Evolutionary conservation across 2,888 invertebrate species (phyloP), one percentile per base, ranked within the genome.

Genomic region (Glaucopsyche alexis): DNA sequence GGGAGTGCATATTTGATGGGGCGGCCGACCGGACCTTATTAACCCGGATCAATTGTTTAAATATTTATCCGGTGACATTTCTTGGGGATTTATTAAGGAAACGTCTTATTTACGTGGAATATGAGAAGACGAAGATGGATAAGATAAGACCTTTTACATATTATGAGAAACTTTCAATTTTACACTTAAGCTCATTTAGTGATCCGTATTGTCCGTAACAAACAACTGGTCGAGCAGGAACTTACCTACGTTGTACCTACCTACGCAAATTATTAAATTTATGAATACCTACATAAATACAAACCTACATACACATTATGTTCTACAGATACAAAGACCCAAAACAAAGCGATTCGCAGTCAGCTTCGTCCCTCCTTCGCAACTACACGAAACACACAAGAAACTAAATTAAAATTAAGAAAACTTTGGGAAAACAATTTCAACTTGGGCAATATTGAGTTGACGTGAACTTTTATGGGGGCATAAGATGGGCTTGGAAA

Each of bases 1-100:
- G 60, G 29, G 60, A 11, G 38, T 72, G 40, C 49, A 72, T 67
- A 66, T 66, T 72, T 66, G 72, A 72, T 72, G 16, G 13, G 1
- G 60, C 14, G 60, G 60, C 29, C 29, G 60, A 60, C 60, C 60
- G 60, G 60, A 60, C 60, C 60, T 60, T 60, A 60, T 60, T 60
- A 60, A 60, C 60, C 60, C 38, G 29, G 60, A 60, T 60, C 60
- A 60, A 60, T 60, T 60, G 60, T 60, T 60, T 60, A 60, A 60
- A 60, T 60, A 60, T 60, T 60, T 29, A 60, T 60, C 14, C 60
- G 29, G 38, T 60, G 60, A 60, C 60, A 60, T 19, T 60, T 60
- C 29, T 60, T 60, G 60, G 29, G 60, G 60, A 60, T 60, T 60
- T 60, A 38, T 60, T 60, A 60, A 60, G 50, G n/a, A 50, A 29